Evolutionary conservation across 2,797 vertebrate genomes (phyloP), one percentile per base, ranked within the genome.

Genomic region (Myotis pilosus): DNA sequence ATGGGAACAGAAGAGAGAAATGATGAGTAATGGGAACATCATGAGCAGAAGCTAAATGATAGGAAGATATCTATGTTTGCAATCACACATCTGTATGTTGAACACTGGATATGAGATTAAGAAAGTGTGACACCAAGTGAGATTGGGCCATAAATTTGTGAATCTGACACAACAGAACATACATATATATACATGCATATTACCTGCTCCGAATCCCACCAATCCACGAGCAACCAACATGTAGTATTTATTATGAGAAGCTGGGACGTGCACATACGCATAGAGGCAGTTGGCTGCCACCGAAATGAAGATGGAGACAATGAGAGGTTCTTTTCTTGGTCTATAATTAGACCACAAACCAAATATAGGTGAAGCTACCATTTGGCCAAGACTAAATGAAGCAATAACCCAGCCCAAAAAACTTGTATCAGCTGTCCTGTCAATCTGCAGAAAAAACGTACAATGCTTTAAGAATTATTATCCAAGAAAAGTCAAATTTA

Each of bases 331-430:
- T 97, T 98, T 98, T 91, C 98, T 98, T 57, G 99, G 99, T 92
- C 99, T 98, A 97, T 99, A 96, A 97, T 99, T 99, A 89, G 99
- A 99, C 99, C 99, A 99, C 28, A 99, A 94, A 47, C 99, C 99
- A 49, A 99, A 99, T 0, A 99, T 66, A 23, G 99, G 99, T 0
- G 99, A 99, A 7, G 99, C 99, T 75, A 99, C 95, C 99, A 99
- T 99, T 93, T 99, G 99, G 41, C 99, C 99, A 71, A 99, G 98
- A 96, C 99, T 99, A 93, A 99, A 99, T 0, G 99, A 99, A 72
- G 99, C 99, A 97, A 99, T 99, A 68, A 99, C 98, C 99, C 99
- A 99, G 83, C 99, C 99, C 97, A 99, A 98, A 97, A 99, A 99
- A 97, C 98, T 99, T 1, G 99, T 98, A 82, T 99, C 98, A 0